A percentile compares a stretch with the other conserved stretches of the same genome.
phyloP scores from a whole-genome alignment of 2,888 invertebrate genomes.

The Germaria angustata region DNA sequence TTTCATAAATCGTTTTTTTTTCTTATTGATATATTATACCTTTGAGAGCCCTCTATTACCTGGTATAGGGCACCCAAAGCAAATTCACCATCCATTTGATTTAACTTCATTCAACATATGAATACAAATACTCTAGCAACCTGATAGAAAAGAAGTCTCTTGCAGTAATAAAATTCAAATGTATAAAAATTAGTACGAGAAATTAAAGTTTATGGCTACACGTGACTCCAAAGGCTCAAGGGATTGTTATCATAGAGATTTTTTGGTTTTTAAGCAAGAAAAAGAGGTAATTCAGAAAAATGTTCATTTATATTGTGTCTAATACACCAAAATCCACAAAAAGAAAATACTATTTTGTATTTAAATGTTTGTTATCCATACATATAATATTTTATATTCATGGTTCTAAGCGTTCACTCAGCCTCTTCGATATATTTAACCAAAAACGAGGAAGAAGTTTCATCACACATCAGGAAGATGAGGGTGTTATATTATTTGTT shows the following conservation, averaged over 20 bases:
- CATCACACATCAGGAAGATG: background rate
- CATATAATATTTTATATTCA: constrained; percentile 49
- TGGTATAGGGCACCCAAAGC: background rate
- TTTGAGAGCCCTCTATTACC: no score
- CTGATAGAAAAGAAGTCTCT: constrained; percentile 22
- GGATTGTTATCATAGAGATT: constrained; percentile 68
- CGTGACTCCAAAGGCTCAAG: constrained; percentile 67
- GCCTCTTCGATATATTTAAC: background rate
- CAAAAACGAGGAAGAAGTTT: background rate
- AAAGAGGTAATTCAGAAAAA: constrained; percentile 30
- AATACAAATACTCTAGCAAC: constrained; percentile 54
- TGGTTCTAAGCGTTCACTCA: background rate
- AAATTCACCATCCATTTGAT: constrained; percentile 10
- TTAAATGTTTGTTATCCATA: constrained; percentile 25
- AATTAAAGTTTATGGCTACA: constrained; percentile 66
- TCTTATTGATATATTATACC: no score
- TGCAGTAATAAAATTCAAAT: constrained; percentile 9
- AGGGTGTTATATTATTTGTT: constrained; percentile 64
- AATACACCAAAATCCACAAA: constrained; percentile 20
- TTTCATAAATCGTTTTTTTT: no score
- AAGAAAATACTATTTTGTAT: constrained; percentile 20
- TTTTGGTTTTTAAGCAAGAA: constrained; percentile 50
- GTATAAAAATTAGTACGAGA: constrained; percentile 56
- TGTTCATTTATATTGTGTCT: constrained; percentile 47
- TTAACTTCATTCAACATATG: constrained; percentile 49